phyloP scores from a whole-genome alignment of 2,888 invertebrate genomes.

The Mesoligia furuncula region DNA sequence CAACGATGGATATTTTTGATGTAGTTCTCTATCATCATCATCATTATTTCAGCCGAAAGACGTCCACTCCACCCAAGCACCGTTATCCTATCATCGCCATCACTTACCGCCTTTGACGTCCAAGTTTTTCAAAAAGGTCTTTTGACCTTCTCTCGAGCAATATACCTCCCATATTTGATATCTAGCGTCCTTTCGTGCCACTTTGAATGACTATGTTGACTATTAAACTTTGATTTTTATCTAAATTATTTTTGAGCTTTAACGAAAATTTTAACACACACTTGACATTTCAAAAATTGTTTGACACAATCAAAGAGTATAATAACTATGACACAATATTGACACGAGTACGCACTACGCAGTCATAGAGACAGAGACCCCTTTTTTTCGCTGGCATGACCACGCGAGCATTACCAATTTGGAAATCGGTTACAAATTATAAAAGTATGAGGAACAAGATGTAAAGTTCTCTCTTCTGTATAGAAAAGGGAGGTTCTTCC shows the following conservation, averaged over 20 bases:
- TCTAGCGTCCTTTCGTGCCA: slow-evolving; percentile 81
- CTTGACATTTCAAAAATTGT: slow-evolving; percentile 7
- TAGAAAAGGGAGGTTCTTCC: too few species aligned
- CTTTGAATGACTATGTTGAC: slow-evolving; percentile 74
- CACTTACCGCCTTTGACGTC: slow-evolving; percentile 83
- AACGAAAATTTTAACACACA: slow-evolving; percentile 30
- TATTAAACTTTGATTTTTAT: slow-evolving; percentile 64
- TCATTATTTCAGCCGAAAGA: neutral
- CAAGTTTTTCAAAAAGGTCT: slow-evolving; percentile 81
- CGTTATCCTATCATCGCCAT: neutral
- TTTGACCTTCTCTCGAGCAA: slow-evolving; percentile 85
- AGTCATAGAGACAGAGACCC: neutral
- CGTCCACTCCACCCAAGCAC: neutral
- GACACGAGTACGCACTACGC: slow-evolving; percentile 3
- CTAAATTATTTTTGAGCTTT: slow-evolving; percentile 38
- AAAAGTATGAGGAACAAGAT: neutral
- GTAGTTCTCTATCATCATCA: neutral
- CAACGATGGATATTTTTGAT: neutral
- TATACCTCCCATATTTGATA: slow-evolving; percentile 87
- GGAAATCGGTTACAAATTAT: neutral
- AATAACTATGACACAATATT: slow-evolving; percentile 23
- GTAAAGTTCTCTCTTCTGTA: too few species aligned
- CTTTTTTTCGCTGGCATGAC: neutral
- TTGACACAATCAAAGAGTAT: slow-evolving; percentile 14
- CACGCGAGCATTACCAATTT: neutral